Evolutionary conservation across 2,797 vertebrate genomes (phyloP).

Genomic region (Pangasius djambal): DNA sequence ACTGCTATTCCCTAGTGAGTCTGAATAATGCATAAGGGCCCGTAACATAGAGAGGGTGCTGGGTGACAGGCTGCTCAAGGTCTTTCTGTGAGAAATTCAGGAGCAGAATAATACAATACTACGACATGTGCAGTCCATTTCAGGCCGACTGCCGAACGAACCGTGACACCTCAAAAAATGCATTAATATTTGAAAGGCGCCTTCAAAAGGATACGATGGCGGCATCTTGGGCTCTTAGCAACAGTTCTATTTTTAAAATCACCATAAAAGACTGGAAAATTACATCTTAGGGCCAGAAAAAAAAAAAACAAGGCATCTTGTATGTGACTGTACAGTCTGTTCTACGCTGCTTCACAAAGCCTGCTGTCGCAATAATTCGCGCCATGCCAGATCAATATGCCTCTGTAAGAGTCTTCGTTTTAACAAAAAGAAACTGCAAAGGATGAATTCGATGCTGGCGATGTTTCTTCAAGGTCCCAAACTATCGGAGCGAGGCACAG

Average conservation of each 20-base stretch:
- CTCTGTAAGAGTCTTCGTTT: not conserved
- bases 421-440: not conserved
- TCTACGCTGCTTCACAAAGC: not conserved
- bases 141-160: constrained; percentile 25
- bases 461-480: not conserved
- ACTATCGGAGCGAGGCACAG: not conserved
- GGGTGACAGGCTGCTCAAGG: not conserved
- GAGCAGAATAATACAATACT: constrained; percentile 42
- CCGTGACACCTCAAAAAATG: constrained; percentile 33
- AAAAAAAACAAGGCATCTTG: not conserved
- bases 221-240: constrained; percentile 33
- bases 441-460: not conserved
- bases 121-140: constrained; percentile 50
- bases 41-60: constrained; percentile 1
- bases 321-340: constrained; percentile 18
- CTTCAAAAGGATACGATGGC: constrained; percentile 28
- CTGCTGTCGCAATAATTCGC: not conserved
- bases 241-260: constrained; percentile 44
- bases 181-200: constrained; percentile 54
- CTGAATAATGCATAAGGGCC: constrained; percentile 68
- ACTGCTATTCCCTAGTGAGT: constrained; percentile 13
- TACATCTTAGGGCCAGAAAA: constrained; percentile 5
- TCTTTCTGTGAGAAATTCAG: constrained; percentile 17
- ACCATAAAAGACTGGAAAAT: constrained; percentile 28
- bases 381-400: not conserved